These are phyloP conservation scores for Macrochelys suwanniensis DNA, from an alignment of 2,797 vertebrate species.

Conservation along the genomic window DNA sequence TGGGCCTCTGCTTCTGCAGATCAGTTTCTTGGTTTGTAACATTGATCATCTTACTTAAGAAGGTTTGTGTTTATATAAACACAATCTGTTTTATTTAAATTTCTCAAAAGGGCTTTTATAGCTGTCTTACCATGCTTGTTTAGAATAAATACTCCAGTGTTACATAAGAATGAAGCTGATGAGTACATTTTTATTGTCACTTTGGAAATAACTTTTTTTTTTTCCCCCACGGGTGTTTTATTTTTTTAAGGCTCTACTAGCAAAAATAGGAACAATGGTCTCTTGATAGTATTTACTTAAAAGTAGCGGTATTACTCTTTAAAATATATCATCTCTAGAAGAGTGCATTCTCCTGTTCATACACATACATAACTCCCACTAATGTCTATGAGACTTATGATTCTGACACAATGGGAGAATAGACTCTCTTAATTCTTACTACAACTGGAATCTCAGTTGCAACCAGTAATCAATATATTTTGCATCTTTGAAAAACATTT, in stretches of 20 bases:
- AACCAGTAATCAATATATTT: slow-evolving; percentile 44
- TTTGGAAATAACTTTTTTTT: slow-evolving; percentile 69
- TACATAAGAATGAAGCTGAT: slow-evolving; percentile 27
- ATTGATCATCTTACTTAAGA: slow-evolving; percentile 30
- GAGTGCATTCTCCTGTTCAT: slow-evolving; percentile 47
- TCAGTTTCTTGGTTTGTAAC: slow-evolving; percentile 23
- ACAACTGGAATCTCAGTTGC: slow-evolving; percentile 77
- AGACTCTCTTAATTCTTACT: slow-evolving; percentile 48
- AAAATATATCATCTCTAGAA: slow-evolving; percentile 62
- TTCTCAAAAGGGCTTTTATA: slow-evolving; percentile 58
- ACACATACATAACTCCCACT: slow-evolving; percentile 45
- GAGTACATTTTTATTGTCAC: slow-evolving; percentile 38
- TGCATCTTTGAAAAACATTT: slow-evolving; percentile 64
- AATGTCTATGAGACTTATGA: slow-evolving; percentile 33
- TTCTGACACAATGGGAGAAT: slow-evolving; percentile 43
- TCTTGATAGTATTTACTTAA: slow-evolving; percentile 59
- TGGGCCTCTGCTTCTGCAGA: background rate
- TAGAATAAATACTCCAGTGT: slow-evolving; percentile 33
- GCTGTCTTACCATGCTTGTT: slow-evolving; percentile 58
- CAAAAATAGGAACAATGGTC: slow-evolving; percentile 53
- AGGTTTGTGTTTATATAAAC: slow-evolving; percentile 44
- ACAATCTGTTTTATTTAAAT: slow-evolving; percentile 58
- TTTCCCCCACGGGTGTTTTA: slow-evolving; percentile 40
- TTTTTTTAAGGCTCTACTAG: slow-evolving; percentile 40
- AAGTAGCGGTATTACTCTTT: slow-evolving; percentile 49